A percentile compares a stretch with the other conserved stretches of the same genome.
phyloP scores from a whole-genome alignment of 30 jellyfish, hydroid and myxozoan genomes.

The Catostylus mosaicus region DNA sequence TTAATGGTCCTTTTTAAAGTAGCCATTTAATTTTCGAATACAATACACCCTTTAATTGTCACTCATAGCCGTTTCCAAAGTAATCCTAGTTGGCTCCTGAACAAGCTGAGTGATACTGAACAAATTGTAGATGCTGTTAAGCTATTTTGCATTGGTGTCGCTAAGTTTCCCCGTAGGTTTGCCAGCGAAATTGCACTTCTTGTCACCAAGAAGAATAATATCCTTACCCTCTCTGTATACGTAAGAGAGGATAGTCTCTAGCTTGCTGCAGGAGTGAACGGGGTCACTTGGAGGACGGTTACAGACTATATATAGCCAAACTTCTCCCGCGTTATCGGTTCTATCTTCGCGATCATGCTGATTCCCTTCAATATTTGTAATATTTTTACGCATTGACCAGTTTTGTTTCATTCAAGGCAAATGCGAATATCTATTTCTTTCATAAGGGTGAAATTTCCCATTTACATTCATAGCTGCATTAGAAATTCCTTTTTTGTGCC shows the following conservation, averaged over 20 bases:
- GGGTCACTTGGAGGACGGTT: too few species aligned
- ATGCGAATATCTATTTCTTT: too few species aligned
- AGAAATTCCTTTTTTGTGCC: too few species aligned
- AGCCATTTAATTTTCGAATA: slow-evolving; percentile 1
- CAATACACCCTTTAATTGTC: background rate
- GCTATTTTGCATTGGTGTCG: slow-evolving; percentile 10
- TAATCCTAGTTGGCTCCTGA: too few species aligned
- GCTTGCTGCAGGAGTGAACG: background rate
- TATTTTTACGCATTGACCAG: too few species aligned
- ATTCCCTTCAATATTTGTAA: too few species aligned
- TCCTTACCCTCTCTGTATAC: background rate
- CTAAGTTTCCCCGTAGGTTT: background rate
- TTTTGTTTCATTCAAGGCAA: too few species aligned
- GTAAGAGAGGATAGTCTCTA: slow-evolving; percentile 14
- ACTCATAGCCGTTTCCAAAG: background rate
- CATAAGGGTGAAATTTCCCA: too few species aligned
- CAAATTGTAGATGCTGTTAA: background rate
- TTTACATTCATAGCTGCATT: too few species aligned
- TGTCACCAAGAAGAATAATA: slow-evolving; percentile 17
- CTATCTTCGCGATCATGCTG: too few species aligned
- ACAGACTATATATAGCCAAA: too few species aligned
- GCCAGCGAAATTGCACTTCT: slow-evolving; percentile 4
- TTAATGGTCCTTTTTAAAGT: background rate
- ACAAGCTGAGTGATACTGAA: background rate
- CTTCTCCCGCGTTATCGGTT: too few species aligned